Evolutionary conservation across 37 sponge, comb jelly and placozoan species (phyloP).

Genomic region (Geodia barretti): DNA sequence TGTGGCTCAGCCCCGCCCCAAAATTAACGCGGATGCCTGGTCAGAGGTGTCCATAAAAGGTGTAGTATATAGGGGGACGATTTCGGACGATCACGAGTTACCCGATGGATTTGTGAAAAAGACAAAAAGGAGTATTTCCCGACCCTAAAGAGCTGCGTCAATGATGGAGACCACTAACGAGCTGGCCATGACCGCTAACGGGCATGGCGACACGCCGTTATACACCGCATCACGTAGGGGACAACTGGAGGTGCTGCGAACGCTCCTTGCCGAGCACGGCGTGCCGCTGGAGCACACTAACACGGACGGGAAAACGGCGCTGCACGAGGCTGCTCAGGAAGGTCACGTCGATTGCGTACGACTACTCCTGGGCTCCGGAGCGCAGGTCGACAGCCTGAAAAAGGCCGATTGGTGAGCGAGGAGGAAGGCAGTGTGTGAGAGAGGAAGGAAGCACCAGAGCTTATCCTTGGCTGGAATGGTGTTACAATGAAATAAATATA

Average conservation of each 20-base stretch:
- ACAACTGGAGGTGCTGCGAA: slow-evolving; percentile 47
- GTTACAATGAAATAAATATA: too few species aligned
- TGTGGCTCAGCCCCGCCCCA: too few species aligned
- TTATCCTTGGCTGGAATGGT: too few species aligned
- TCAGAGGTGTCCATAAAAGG: too few species aligned
- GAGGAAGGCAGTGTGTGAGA: too few species aligned
- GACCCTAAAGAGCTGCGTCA: too few species aligned
- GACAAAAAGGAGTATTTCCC: too few species aligned
- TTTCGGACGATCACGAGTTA: too few species aligned
- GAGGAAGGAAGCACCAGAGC: too few species aligned
- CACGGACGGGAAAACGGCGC: slow-evolving; percentile 78
- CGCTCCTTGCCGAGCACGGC: slow-evolving; percentile 39
- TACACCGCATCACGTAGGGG: slow-evolving; percentile 81
- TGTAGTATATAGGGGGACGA: too few species aligned
- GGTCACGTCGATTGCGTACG: slow-evolving; percentile 62
- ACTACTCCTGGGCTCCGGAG: slow-evolving; percentile 53
- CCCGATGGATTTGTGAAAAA: too few species aligned
- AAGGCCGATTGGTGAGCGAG: slow-evolving; percentile 88
- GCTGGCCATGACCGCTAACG: slow-evolving; percentile 23
- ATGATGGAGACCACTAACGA: not conserved
- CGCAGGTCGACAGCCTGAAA: slow-evolving; percentile 74
- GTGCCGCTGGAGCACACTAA: slow-evolving; percentile 56
- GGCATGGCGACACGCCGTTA: slow-evolving; percentile 74
- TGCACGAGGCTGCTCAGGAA: slow-evolving; percentile 87
- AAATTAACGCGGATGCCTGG: too few species aligned